phyloP scores from a whole-genome alignment of 53 echinoderm and acorn worm genomes.

The Arbacia lixula region DNA sequence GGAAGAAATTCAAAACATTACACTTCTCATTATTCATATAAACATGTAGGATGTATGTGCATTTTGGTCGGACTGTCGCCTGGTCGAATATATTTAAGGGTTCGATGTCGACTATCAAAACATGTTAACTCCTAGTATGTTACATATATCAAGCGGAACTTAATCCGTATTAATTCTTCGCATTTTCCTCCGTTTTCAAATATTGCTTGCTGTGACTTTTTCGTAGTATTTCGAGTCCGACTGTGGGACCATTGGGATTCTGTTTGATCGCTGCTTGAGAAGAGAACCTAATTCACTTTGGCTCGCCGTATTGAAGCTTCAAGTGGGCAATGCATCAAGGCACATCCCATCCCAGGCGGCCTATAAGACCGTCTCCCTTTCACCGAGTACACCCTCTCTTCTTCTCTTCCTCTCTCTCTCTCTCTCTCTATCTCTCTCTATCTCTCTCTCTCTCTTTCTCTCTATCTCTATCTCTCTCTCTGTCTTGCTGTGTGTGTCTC shows the following conservation, averaged over 20 bases:
- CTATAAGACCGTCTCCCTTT: background rate
- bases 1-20: no score
- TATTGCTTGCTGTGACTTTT: background rate
- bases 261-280: conserved; percentile 35
- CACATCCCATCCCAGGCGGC: background rate
- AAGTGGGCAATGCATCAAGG: conserved; percentile 29
- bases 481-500: background rate
- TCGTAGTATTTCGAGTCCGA: conserved; percentile 4
- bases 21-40: no score
- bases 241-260: conserved; percentile 28
- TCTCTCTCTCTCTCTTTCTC: background rate
- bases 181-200: background rate
- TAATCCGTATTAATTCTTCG: no score
- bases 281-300: conserved; percentile 34
- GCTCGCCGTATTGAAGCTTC: conserved; percentile 13
- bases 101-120: no score
- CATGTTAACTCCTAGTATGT: no score
- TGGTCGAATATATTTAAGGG: no score
- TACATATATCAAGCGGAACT: no score
- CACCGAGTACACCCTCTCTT: background rate
- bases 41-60: no score
- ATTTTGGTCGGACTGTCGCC: no score
- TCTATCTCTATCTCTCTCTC: background rate
- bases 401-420: background rate
- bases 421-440: background rate